Evolutionary conservation across 2,888 invertebrate genomes (phyloP).

Genomic region (Rhingia rostrata): DNA sequence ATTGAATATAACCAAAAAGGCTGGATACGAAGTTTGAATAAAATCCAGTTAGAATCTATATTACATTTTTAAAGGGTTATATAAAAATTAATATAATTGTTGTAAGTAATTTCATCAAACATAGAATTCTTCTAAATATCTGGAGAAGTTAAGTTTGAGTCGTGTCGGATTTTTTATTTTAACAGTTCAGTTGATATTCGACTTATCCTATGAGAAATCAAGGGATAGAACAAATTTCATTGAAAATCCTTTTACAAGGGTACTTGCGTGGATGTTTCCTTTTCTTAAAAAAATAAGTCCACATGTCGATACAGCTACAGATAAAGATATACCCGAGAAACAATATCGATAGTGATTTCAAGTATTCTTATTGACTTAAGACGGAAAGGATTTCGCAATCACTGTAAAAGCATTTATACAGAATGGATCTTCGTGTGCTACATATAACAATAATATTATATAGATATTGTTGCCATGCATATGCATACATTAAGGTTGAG

Average conservation of each 20-base stretch:
- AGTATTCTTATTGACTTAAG: conserved; percentile 37
- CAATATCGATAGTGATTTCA: conserved; percentile 25
- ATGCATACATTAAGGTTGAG: neutral
- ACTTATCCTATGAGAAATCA: conserved; percentile 36
- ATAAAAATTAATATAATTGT: no score
- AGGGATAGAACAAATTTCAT: conserved; percentile 23
- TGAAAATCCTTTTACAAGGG: conserved; percentile 31
- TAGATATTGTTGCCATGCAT: neutral
- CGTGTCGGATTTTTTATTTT: neutral
- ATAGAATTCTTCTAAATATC: no score
- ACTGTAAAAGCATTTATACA: conserved; percentile 29
- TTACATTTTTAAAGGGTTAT: no score
- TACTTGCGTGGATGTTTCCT: conserved; percentile 11
- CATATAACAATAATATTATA: neutral
- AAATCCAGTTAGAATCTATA: no score
- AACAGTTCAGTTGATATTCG: conserved; percentile 29
- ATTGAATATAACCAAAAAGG: no score
- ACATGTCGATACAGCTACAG: neutral
- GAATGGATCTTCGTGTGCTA: neutral
- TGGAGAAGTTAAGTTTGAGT: no score
- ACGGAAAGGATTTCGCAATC: conserved; percentile 41
- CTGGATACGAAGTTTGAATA: no score
- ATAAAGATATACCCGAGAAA: neutral
- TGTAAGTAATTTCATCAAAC: no score
- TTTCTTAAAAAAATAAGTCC: conserved; percentile 3